Conservation (phyloP, 2,797 vertebrate species). For the Clangula hyemalis region DNA sequence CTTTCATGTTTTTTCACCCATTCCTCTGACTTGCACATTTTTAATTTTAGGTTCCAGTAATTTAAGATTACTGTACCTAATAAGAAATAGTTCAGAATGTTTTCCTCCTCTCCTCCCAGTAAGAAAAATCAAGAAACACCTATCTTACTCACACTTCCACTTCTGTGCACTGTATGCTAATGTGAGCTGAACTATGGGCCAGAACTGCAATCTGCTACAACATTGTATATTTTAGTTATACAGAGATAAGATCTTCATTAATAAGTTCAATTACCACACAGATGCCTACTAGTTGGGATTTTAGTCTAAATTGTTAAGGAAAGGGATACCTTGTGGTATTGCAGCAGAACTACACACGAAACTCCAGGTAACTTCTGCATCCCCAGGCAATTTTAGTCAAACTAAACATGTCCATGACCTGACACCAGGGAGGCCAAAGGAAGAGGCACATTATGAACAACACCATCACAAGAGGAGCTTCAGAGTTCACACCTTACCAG, state of each 20-base stretch:
- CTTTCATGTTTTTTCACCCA: constrained; percentile 26
- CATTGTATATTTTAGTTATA: constrained; percentile 57
- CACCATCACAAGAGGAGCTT: not conserved
- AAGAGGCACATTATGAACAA: not conserved
- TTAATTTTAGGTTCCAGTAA: constrained; percentile 63
- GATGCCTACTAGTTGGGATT: not conserved
- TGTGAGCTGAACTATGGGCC: constrained; percentile 54
- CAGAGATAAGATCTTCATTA: constrained; percentile 60
- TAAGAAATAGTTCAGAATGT: not conserved
- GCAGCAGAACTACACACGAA: not conserved
- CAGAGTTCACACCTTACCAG: not conserved
- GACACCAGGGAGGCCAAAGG: not conserved
- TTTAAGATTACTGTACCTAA: constrained; percentile 55
- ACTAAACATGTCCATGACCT: not conserved
- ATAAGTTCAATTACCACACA: constrained; percentile 36
- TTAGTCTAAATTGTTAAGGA: not conserved
- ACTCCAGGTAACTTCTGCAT: not conserved
- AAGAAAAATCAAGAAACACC: constrained; percentile 22
- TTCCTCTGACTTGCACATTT: constrained; percentile 44
- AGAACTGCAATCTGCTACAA: constrained; percentile 62
- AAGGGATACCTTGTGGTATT: not conserved
- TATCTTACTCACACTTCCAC: constrained; percentile 54
- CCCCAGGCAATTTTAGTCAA: not conserved
- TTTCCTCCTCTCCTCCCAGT: constrained; percentile 2
- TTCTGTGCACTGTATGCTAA: constrained; percentile 48